Percentiles rank a stretch among this genome's conserved stretches.
Conservation (phyloP, 1,140 invertebrate genomes). For the Bombus pascuorum region DNA sequence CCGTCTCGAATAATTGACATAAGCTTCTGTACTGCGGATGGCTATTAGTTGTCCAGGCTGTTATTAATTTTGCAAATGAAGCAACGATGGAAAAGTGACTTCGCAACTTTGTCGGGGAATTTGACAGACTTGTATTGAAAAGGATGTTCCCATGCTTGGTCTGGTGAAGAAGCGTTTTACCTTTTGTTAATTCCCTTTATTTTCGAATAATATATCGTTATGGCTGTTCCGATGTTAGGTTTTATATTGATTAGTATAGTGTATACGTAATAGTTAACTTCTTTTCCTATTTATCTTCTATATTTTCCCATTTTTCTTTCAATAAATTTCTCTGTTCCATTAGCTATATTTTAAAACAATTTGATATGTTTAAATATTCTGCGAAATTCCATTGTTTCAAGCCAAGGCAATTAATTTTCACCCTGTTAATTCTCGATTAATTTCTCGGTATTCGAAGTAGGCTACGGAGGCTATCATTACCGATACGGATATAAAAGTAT, state of each 20-base stretch:
- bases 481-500: not conserved
- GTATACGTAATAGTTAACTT: not conserved
- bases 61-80: not conserved
- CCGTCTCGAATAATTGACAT: slow-evolving; percentile 1
- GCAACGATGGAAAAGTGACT: not conserved
- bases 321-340: not conserved
- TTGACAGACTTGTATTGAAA: not conserved
- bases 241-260: too few species aligned
- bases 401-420: not conserved
- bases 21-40: not conserved
- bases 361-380: not conserved
- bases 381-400: not conserved
- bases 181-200: not conserved
- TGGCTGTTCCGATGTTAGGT: too few species aligned
- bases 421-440: not conserved
- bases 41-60: not conserved
- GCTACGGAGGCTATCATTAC: not conserved
- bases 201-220: not conserved
- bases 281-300: not conserved
- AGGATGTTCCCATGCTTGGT: not conserved
- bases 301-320: not conserved
- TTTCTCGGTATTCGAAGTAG: not conserved
- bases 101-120: not conserved
- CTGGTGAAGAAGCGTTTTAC: too few species aligned
- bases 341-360: not conserved